phyloP scores from a whole-genome alignment of 2,113 vertebrate genomes.

The Ceratotherium simum region DNA sequence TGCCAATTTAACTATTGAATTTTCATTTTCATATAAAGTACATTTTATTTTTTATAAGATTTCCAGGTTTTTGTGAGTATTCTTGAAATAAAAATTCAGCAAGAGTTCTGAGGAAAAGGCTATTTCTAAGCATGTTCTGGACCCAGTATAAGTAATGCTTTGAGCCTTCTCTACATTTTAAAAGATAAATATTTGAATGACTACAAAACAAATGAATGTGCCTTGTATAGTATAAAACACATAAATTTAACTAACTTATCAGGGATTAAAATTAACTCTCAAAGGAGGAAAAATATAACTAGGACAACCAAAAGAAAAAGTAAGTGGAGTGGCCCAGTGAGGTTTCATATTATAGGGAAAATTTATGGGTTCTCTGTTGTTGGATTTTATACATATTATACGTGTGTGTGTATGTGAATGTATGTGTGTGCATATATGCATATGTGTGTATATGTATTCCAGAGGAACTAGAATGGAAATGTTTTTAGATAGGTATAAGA shows the following conservation, averaged over 20 bases:
- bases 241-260: neutral
- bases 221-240: conserved; percentile 14
- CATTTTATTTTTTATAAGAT: neutral
- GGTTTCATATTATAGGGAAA: neutral
- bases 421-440: neutral
- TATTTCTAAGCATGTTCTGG: neutral
- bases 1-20: neutral
- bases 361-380: neutral
- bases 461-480: neutral
- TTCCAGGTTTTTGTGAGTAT: neutral
- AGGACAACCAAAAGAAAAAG: neutral
- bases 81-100: conserved; percentile 12
- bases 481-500: neutral
- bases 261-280: neutral
- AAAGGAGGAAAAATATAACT: neutral
- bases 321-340: neutral
- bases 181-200: conserved; percentile 1
- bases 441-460: neutral
- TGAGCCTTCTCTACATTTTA: neutral
- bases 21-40: neutral
- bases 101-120: neutral
- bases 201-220: neutral
- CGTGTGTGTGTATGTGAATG: neutral
- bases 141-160: neutral
- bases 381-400: neutral